Evolutionary conservation across 1,140 invertebrate species (phyloP).

Genomic region (Gonatopus flavifemur): DNA sequence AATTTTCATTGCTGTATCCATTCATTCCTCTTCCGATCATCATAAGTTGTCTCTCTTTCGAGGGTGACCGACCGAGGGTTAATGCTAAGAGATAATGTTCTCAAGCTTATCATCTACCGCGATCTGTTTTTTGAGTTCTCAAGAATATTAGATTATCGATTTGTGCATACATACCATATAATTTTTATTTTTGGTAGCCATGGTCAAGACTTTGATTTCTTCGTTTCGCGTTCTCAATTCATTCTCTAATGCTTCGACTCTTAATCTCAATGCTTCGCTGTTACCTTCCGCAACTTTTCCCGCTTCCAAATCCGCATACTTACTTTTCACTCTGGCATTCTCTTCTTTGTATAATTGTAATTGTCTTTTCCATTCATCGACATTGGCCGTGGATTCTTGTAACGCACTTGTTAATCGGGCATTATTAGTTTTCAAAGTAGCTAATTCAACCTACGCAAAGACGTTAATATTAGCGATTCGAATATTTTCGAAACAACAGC

Average conservation of each 20-base stretch:
- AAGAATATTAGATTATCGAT: slow-evolving; percentile 1
- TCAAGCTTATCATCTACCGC: no score
- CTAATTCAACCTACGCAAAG: slow-evolving; percentile 73
- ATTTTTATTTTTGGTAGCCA: slow-evolving; percentile 58
- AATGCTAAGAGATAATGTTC: no score
- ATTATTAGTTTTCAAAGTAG: slow-evolving; percentile 96
- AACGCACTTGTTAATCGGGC: slow-evolving; percentile 90
- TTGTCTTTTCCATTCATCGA: slow-evolving; percentile 98
- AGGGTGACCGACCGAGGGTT: no score
- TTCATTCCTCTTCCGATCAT: no score
- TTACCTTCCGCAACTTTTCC: slow-evolving; percentile 62
- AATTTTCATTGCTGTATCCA: no score
- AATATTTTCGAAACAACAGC: no score
- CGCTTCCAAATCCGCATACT: slow-evolving; percentile 72
- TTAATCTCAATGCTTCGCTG: slow-evolving; percentile 66
- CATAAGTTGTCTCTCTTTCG: no score
- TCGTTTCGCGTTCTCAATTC: slow-evolving; percentile 79
- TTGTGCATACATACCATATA: slow-evolving; percentile 50
- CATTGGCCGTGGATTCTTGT: slow-evolving; percentile 96
- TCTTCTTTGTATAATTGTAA: slow-evolving; percentile 95
- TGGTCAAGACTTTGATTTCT: slow-evolving; percentile 65
- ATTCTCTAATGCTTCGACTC: slow-evolving; percentile 74
- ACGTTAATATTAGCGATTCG: no score
- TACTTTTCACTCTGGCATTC: slow-evolving; percentile 84
- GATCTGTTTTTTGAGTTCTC: no score